Conservation (phyloP, 30 jellyfish, hydroid and myxozoan genomes). For the Calvadosia cruxmelitensis region DNA sequence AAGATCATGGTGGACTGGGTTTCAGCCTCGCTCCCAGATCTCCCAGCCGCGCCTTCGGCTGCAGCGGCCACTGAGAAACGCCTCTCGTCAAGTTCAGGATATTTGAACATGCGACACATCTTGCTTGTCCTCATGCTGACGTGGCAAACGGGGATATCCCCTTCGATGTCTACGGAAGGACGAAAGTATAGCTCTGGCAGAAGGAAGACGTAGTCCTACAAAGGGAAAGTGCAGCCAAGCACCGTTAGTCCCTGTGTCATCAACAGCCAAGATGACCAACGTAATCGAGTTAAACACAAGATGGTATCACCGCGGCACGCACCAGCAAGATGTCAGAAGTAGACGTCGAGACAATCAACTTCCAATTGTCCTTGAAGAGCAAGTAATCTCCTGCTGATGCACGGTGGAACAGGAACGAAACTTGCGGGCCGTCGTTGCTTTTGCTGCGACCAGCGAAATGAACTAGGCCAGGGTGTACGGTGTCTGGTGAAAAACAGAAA, state of each 20-base stretch:
- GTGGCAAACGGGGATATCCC: conserved; percentile 32
- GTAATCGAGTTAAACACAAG: too few relatives aligned
- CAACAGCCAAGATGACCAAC: too few relatives aligned
- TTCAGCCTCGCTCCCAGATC: neutral
- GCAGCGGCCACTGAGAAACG: conserved; percentile 1
- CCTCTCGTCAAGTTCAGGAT: conserved; percentile 1
- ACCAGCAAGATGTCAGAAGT: conserved; percentile 44
- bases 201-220: conserved; percentile 56
- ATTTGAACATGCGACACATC: conserved; percentile 33
- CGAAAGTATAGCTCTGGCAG: conserved; percentile 54
- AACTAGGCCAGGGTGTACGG: neutral
- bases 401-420: neutral
- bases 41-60: conserved; percentile 3
- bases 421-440: neutral
- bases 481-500: neutral
- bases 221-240: neutral
- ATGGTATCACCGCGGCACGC: too few relatives aligned
- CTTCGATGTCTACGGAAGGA: conserved; percentile 13
- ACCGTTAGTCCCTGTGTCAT: too few relatives aligned
- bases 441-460: neutral
- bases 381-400: neutral
- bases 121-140: conserved; percentile 13
- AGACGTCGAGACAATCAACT: conserved; percentile 22
- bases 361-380: conserved; percentile 42
- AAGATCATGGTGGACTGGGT: conserved; percentile 5